phyloP scores from a whole-genome alignment of 2,797 vertebrate species.

The Labeo calbasu region DNA sequence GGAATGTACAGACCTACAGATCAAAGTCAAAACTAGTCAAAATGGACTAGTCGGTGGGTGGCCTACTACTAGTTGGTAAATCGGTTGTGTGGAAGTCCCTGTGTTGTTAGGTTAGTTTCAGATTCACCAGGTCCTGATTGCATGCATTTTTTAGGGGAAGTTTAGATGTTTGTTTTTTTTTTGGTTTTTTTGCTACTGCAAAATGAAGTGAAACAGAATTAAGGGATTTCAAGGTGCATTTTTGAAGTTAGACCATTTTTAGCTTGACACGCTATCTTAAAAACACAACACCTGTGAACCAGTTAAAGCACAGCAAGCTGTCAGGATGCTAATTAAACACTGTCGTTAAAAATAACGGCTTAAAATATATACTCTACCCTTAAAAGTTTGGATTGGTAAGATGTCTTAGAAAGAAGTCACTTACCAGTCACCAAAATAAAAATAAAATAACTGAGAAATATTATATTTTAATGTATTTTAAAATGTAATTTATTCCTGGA shows the following conservation, averaged over 20 bases:
- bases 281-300: not conserved
- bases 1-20: not conserved
- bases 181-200: not conserved
- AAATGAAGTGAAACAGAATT: not conserved
- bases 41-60: not conserved
- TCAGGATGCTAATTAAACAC: not conserved
- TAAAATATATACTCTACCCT: not conserved
- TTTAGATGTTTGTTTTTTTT: too few relatives aligned
- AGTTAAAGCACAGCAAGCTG: conserved; percentile 15
- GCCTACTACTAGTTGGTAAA: too few relatives aligned
- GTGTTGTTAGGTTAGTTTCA: not conserved
- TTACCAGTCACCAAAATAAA: not conserved
- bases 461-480: not conserved
- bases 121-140: not conserved
- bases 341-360: not conserved
- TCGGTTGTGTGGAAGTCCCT: not conserved
- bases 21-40: not conserved
- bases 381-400: not conserved
- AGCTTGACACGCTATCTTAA: not conserved
- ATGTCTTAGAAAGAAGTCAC: not conserved
- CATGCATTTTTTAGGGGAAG: not conserved
- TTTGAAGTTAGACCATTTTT: not conserved
- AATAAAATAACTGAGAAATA: not conserved
- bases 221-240: not conserved
- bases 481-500: not conserved